Evolutionary conservation across 2,888 invertebrate species (phyloP).

Genomic region (Agonopterix arenella): DNA sequence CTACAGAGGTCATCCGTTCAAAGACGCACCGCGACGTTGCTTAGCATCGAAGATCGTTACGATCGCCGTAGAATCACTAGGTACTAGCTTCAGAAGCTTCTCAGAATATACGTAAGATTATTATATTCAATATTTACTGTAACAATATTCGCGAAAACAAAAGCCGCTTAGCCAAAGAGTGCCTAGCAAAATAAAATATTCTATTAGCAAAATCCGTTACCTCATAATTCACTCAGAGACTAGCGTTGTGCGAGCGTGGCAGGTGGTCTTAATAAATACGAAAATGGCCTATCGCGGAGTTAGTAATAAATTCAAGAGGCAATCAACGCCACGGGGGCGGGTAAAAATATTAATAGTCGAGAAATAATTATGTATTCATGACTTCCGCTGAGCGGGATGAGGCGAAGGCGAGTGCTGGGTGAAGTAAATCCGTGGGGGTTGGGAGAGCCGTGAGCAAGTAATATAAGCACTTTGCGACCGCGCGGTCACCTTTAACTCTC

Average conservation of each 20-base stretch:
- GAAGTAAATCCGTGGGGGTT: conserved; percentile 40
- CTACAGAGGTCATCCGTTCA: too few relatives aligned
- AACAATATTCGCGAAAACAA: conserved; percentile 27
- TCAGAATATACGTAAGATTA: too few relatives aligned
- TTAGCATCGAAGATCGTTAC: too few relatives aligned
- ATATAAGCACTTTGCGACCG: not conserved
- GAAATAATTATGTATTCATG: conserved; percentile 75
- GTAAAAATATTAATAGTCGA: conserved; percentile 75
- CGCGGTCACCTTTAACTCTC: conserved; percentile 11
- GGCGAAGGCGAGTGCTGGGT: conserved; percentile 23
- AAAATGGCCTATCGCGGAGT: conserved; percentile 67
- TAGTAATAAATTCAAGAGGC: conserved; percentile 77
- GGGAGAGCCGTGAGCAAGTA: conserved; percentile 13
- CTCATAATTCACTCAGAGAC: conserved; percentile 66
- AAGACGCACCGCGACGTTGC: too few relatives aligned
- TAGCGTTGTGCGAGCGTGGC: conserved; percentile 53
- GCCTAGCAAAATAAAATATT: conserved; percentile 68
- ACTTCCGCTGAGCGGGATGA: conserved; percentile 41
- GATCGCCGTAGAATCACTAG: too few relatives aligned
- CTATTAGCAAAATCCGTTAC: conserved; percentile 66
- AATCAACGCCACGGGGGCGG: conserved; percentile 71
- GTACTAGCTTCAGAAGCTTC: too few relatives aligned
- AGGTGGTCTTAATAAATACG: conserved; percentile 77
- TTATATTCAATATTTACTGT: conserved; percentile 13
- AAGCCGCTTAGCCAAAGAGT: conserved; percentile 46